phyloP scores from a whole-genome alignment of 2,888 invertebrate species.

The Penaeus monodon region DNA sequence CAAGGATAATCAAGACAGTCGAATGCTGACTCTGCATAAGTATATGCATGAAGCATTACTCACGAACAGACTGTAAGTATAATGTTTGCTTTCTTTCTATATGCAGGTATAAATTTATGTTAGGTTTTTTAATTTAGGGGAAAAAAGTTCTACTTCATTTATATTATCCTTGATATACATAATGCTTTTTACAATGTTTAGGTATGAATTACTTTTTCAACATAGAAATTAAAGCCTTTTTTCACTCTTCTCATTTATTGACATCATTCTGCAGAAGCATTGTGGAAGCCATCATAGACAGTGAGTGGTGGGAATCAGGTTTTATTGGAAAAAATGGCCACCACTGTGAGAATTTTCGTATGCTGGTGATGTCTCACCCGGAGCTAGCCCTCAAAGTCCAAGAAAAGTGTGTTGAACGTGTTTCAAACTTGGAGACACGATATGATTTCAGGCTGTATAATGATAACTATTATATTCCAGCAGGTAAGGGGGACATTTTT shows the following conservation, averaged over 20 bases:
- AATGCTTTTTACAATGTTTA: no score
- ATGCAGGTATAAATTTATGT: neutral
- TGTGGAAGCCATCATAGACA: constrained; percentile 49
- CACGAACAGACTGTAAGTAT: constrained; percentile 40
- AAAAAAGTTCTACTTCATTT: no score
- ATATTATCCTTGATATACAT: no score
- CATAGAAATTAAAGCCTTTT: no score
- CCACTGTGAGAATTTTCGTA: constrained; percentile 40
- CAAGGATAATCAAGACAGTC: constrained; percentile 27
- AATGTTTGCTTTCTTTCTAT: no score
- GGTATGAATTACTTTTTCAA: no score
- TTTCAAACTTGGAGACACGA: neutral
- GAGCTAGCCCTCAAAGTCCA: constrained; percentile 37
- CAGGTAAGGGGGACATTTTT: constrained; percentile 16
- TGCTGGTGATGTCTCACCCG: constrained; percentile 23
- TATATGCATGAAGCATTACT: constrained; percentile 47
- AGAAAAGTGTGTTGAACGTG: constrained; percentile 36
- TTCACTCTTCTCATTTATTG: neutral
- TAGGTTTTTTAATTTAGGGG: neutral
- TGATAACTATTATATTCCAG: constrained; percentile 45
- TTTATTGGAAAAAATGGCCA: constrained; percentile 42
- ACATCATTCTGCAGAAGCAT: constrained; percentile 9
- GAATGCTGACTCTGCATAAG: constrained; percentile 28
- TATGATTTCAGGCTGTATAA: constrained; percentile 47
- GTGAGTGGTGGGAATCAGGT: constrained; percentile 47